These are phyloP conservation scores for Cephalopachus bancanus DNA, from an alignment of 2,797 vertebrate genomes.

Conservation along the genomic window DNA sequence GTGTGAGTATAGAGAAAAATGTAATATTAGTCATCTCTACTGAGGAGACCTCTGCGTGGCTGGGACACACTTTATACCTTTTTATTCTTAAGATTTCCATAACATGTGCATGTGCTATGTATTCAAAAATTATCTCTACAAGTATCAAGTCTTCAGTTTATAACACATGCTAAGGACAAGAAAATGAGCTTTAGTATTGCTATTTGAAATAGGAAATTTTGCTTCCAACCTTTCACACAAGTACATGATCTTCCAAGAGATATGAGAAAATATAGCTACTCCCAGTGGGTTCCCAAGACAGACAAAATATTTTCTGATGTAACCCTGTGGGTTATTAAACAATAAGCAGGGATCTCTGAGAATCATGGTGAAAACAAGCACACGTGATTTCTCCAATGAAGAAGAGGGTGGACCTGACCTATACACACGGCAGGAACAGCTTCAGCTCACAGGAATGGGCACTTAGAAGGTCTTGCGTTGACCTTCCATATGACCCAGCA, in stretches of 20 bases:
- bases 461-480: neutral
- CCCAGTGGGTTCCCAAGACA: neutral
- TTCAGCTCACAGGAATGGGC: neutral
- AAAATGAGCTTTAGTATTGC: neutral
- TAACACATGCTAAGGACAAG: neutral
- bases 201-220: conserved; percentile 31
- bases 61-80: neutral
- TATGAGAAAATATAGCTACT: neutral
- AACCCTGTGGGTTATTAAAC: neutral
- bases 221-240: conserved; percentile 37
- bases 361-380: neutral
- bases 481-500: no score
- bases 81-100: neutral
- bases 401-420: neutral
- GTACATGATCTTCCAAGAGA: neutral
- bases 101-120: neutral
- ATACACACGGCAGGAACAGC: neutral
- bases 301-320: neutral
- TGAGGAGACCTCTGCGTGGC: neutral
- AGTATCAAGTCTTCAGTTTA: neutral
- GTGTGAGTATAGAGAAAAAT: neutral
- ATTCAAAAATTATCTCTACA: neutral
- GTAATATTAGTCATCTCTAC: neutral
- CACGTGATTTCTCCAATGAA: neutral
- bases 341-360: neutral